These are phyloP conservation scores for Tryphoninae sp. DNA, from an alignment of 2,888 invertebrate genomes.

Conservation along the genomic window DNA sequence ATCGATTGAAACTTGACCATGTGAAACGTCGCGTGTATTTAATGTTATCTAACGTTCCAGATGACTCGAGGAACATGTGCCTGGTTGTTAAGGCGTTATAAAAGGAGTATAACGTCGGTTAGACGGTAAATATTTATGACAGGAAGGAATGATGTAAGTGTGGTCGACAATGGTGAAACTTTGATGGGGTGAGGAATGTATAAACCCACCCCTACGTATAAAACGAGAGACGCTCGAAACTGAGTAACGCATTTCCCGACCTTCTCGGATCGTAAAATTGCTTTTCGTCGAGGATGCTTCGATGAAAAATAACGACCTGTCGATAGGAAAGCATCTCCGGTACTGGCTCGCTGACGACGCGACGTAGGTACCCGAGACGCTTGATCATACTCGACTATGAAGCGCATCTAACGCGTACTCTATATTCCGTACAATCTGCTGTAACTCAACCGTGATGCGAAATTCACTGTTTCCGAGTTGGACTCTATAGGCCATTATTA, in stretches of 20 bases:
- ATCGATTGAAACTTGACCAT: too few species aligned
- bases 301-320: conserved; percentile 47
- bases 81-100: not conserved
- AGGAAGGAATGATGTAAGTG: not conserved
- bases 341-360: conserved; percentile 20
- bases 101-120: conserved; percentile 6
- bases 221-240: conserved; percentile 36
- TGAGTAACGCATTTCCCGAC: conserved; percentile 42
- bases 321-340: conserved; percentile 43
- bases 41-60: too few species aligned
- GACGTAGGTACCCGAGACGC: conserved; percentile 39
- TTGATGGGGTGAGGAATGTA: not conserved
- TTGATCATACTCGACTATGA: conserved; percentile 30
- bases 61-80: not conserved
- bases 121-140: conserved; percentile 36
- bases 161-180: not conserved
- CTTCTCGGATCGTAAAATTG: conserved; percentile 49
- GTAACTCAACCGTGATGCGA: not conserved
- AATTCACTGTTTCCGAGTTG: conserved; percentile 5
- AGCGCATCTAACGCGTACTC: conserved; percentile 28
- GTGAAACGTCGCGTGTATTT: too few species aligned
- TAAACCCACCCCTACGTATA: not conserved
- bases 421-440: conserved; percentile 8
- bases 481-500: not conserved
- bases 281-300: conserved; percentile 44